Percentiles rank a stretch among this genome's conserved stretches.
phyloP scores from a whole-genome alignment of 2,113 vertebrate species.

The Cephalopholis sonnerati region DNA sequence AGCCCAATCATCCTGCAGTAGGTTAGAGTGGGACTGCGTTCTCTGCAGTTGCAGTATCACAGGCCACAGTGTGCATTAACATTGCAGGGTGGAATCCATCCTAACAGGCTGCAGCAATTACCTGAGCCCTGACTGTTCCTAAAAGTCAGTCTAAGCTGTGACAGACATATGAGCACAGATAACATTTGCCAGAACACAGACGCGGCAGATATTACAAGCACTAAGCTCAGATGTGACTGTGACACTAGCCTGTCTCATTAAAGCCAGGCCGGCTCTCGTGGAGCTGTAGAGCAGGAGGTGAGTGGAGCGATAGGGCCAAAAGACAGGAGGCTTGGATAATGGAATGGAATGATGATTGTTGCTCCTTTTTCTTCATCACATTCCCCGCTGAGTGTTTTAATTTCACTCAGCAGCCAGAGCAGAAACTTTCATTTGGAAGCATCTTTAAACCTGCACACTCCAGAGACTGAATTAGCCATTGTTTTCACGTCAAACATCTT shows the following conservation, averaged over 20 bases:
- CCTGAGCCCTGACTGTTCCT: constrained; percentile 44
- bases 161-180: constrained; percentile 64
- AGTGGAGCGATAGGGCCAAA: constrained; percentile 25
- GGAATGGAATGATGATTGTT: constrained; percentile 43
- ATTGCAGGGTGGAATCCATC: constrained; percentile 52
- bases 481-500: constrained; percentile 51
- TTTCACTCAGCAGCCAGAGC: constrained; percentile 34
- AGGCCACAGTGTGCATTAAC: constrained; percentile 33
- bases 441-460: constrained; percentile 47
- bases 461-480: constrained; percentile 49
- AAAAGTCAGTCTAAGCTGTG: constrained; percentile 30
- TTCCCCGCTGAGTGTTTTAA: constrained; percentile 55
- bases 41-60: constrained; percentile 35
- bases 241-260: constrained; percentile 78
- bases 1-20: constrained; percentile 15
- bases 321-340: constrained; percentile 24
- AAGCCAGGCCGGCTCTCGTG: constrained; percentile 39
- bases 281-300: constrained; percentile 43
- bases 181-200: constrained; percentile 72
- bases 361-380: constrained; percentile 26
- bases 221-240: constrained; percentile 70
- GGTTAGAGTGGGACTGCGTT: neutral
- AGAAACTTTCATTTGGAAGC: constrained; percentile 31
- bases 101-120: constrained; percentile 54
- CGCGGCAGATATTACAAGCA: constrained; percentile 66